Percentiles rank a stretch among this genome's conserved stretches.
These are phyloP conservation scores for Burhinus oedicnemus DNA, from an alignment of 2,113 vertebrate species.

Conservation along the genomic window DNA sequence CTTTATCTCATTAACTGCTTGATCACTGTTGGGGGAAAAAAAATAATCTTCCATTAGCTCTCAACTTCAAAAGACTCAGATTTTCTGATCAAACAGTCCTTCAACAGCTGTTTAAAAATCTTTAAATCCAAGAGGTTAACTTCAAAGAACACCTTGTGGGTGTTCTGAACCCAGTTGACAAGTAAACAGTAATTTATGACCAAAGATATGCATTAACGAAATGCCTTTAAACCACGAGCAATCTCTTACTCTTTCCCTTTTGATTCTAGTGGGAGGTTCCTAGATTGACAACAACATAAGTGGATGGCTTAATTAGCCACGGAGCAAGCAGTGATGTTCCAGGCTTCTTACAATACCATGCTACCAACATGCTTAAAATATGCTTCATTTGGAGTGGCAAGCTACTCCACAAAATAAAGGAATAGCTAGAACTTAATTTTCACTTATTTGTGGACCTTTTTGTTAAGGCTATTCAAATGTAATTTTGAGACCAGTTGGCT, in stretches of 20 bases:
- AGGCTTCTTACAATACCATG: background rate
- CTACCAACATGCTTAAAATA: background rate
- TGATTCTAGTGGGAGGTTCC: background rate
- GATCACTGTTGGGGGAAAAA: slow-evolving; percentile 68
- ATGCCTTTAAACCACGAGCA: background rate
- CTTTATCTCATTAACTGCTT: slow-evolving; percentile 80
- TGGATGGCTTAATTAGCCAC: slow-evolving; percentile 8
- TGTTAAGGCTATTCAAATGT: background rate
- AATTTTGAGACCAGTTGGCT: background rate
- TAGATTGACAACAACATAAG: background rate
- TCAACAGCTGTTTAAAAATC: slow-evolving; percentile 71
- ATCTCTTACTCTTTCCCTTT: background rate
- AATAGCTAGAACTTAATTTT: background rate
- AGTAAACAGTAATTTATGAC: slow-evolving; percentile 80
- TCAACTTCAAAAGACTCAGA: slow-evolving; percentile 75
- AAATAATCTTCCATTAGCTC: slow-evolving; percentile 73
- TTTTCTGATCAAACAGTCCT: slow-evolving; percentile 77
- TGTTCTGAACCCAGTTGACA: slow-evolving; percentile 75
- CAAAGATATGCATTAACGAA: slow-evolving; percentile 62
- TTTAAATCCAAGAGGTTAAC: slow-evolving; percentile 77
- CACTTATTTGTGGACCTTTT: background rate
- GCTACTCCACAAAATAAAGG: background rate
- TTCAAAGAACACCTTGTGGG: slow-evolving; percentile 77
- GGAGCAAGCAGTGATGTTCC: background rate
- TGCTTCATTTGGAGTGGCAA: background rate